Conservation (phyloP, 2,888 invertebrate genomes). For the Synergus japonicus region DNA sequence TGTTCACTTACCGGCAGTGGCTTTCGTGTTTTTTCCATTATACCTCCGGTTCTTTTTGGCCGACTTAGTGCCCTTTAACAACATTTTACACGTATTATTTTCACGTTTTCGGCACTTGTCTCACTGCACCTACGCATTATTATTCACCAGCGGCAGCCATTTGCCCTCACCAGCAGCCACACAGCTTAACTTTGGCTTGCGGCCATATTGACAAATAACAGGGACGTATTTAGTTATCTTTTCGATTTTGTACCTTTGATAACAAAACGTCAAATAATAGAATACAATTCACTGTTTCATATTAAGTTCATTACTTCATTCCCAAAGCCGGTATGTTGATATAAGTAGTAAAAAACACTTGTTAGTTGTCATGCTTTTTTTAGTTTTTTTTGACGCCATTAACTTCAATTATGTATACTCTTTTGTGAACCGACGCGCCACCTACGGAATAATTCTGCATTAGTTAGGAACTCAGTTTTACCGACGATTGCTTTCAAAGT, state of each 20-base stretch:
- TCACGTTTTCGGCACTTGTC: slow-evolving; percentile 58
- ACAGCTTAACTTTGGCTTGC: slow-evolving; percentile 66
- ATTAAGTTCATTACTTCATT: not conserved
- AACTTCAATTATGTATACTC: no score
- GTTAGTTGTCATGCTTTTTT: no score
- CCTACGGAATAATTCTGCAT: no score
- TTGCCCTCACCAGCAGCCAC: slow-evolving; percentile 57
- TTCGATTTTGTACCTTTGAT: not conserved
- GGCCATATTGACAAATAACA: slow-evolving; percentile 62
- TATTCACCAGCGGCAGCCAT: slow-evolving; percentile 61
- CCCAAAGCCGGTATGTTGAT: not conserved
- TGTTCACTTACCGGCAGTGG: slow-evolving; percentile 72
- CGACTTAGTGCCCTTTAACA: slow-evolving; percentile 69
- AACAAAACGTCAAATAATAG: not conserved
- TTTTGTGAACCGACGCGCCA: no score
- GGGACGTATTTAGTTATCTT: slow-evolving; percentile 44
- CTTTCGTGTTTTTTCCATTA: slow-evolving; percentile 71
- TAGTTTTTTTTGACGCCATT: no score
- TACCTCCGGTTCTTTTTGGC: slow-evolving; percentile 71
- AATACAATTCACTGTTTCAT: not conserved
- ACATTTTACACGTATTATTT: slow-evolving; percentile 68
- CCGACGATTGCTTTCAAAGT: no score
- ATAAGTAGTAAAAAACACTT: not conserved
- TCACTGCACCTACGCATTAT: slow-evolving; percentile 70
- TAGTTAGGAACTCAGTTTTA: no score